phyloP scores from a whole-genome alignment of 1,140 invertebrate species.

The Zaprionus camerounensis region DNA sequence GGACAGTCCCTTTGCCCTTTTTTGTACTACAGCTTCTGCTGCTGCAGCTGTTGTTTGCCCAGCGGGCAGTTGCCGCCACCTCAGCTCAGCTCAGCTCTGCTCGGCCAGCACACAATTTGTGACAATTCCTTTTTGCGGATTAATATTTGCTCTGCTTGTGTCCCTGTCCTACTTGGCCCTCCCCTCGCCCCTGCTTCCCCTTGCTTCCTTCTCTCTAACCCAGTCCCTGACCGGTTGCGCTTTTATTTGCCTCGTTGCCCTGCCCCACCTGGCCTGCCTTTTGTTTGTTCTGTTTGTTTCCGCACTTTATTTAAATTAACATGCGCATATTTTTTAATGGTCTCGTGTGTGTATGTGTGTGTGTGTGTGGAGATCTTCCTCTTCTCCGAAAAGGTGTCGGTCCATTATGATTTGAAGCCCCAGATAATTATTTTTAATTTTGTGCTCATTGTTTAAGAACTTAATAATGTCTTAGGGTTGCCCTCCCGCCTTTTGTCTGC shows the following conservation, averaged over 20 bases:
- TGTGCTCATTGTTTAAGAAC: slow-evolving; percentile 66
- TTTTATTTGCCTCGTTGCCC: slow-evolving; percentile 73
- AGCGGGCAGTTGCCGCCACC: slow-evolving; percentile 49
- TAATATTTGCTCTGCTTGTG: slow-evolving; percentile 73
- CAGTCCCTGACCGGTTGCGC: slow-evolving; percentile 69
- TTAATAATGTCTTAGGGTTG: slow-evolving; percentile 49
- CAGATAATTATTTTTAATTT: slow-evolving; percentile 63
- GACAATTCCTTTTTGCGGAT: slow-evolving; percentile 83
- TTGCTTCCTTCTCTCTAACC: background rate
- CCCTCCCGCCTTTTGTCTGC: slow-evolving; percentile 21
- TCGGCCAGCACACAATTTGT: slow-evolving; percentile 74
- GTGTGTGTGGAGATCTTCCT: background rate
- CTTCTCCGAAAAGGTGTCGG: slow-evolving; percentile 6
- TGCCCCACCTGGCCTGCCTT: slow-evolving; percentile 12
- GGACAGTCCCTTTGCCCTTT: slow-evolving; percentile 65
- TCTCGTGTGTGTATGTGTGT: slow-evolving; percentile 11
- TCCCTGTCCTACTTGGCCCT: background rate
- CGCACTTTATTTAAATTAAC: slow-evolving; percentile 78
- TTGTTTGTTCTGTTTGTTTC: slow-evolving; percentile 49
- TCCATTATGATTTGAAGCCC: slow-evolving; percentile 35
- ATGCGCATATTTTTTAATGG: slow-evolving; percentile 71
- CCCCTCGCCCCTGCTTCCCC: background rate
- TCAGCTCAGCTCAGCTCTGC: slow-evolving; percentile 2
- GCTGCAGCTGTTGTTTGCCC: slow-evolving; percentile 76
- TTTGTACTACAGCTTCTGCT: slow-evolving; percentile 46